phyloP scores from a whole-genome alignment of 2,113 vertebrate species.

The Drymodes brunneopygia region DNA sequence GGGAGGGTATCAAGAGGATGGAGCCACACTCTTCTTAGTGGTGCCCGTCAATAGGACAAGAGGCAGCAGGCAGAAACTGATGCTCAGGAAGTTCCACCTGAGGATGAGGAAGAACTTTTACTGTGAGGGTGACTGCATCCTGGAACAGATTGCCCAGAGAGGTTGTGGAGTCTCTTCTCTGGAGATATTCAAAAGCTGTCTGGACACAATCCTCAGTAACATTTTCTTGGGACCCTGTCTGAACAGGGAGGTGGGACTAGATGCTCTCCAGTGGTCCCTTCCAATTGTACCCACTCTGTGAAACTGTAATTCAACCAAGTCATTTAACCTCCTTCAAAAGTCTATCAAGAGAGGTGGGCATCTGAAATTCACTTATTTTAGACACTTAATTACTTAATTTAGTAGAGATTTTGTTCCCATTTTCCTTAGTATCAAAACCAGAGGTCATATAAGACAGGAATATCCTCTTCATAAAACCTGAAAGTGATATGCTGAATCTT shows the following conservation, averaged over 20 bases:
- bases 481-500: background rate
- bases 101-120: background rate
- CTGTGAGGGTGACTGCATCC: rapidly evolving
- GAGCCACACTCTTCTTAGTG: background rate
- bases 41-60: background rate
- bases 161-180: background rate
- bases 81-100: background rate
- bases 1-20: background rate
- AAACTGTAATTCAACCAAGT: background rate
- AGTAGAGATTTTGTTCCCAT: background rate
- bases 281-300: background rate
- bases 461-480: background rate
- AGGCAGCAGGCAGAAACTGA: background rate
- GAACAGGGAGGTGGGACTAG: background rate
- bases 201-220: background rate
- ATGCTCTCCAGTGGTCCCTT: background rate
- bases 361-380: background rate
- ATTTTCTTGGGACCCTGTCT: background rate
- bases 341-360: background rate
- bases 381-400: background rate
- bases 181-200: background rate
- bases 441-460: background rate
- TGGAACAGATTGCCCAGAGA: background rate
- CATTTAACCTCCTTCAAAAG: background rate
- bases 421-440: background rate